phyloP scores from a whole-genome alignment of 2,888 invertebrate species.

The Eilema griseolum region DNA sequence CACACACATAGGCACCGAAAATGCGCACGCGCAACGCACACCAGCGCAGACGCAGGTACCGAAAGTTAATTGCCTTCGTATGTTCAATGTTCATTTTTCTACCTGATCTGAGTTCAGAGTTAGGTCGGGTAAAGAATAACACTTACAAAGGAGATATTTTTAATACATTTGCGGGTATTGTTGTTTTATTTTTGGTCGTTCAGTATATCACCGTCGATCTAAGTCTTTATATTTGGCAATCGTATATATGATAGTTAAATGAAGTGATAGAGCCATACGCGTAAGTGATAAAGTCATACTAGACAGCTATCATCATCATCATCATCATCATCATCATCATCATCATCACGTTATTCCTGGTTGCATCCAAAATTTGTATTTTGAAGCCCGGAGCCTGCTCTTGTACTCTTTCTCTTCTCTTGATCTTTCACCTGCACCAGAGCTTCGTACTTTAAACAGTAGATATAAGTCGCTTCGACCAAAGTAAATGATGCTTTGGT shows the following conservation, averaged over 20 bases:
- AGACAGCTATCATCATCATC: no score
- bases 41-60: constrained; percentile 70
- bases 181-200: constrained; percentile 36
- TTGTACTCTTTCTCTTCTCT: no score
- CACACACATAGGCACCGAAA: constrained; percentile 53
- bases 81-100: constrained; percentile 82
- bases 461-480: no score
- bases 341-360: no score
- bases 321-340: no score
- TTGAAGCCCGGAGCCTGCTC: no score
- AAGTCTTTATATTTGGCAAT: constrained; percentile 27
- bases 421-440: no score
- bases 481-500: no score
- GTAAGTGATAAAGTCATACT: no score
- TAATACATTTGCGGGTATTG: constrained; percentile 45
- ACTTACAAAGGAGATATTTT: constrained; percentile 45
- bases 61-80: constrained; percentile 85
- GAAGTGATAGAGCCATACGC: no score
- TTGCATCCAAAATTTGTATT: no score
- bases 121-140: constrained; percentile 55
- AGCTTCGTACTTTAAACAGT: no score
- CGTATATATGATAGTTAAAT: background rate
- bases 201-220: constrained; percentile 22
- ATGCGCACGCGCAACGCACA: constrained; percentile 27
- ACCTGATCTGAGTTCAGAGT: constrained; percentile 71